Base-by-base conservation (phyloP, 2,888 invertebrate genomes). In the Cheiracanthium punctorium region DNA sequence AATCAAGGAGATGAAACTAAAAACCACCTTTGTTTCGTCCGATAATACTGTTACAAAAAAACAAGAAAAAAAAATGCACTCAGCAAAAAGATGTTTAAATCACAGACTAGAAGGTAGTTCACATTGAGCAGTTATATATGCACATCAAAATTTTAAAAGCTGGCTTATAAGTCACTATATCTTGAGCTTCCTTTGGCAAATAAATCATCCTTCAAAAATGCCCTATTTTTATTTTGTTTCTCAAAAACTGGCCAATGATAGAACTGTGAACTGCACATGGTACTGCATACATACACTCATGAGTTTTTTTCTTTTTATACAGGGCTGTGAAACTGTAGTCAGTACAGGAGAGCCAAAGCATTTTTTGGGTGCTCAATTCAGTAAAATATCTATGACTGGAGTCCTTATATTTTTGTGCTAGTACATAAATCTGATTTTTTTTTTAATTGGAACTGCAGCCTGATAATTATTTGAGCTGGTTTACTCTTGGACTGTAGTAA, bases 81-180 rank as follows among this genome's bases (percentile, higher is more conserved):
- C 87, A 81, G 87, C 81, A 87, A 77, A 65, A 87, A 81, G 77
- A 73, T 75, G 70, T 32, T 87, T 75, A 81, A 87, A 87, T 87
- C 87, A 87, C 87, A 87, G 87, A 87, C 87, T 87, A 87, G 87
- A 87, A 87, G 80, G 72, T 80, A 80, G 80, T 87, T 81, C 80
- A 86, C 80, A 75, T 86, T 86, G 85, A 86, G 85, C 85, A 86
- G 85, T 74, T 86, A 70, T 86, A 80, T 80, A 80, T 86, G 85
- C 85, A 86, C 85, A 86, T 86, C 71, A 67, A 75, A 85, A 37
- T 37, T 71, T 80, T 37, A 80, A 80, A 86, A 80, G 75, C 80
- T 75, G 70, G 71, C 28, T 70, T 37, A n/a, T 58, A 70, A 71
- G 75, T 71, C 84, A 69, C 65, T 58, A 52, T 32, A 72, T 77